phyloP scores from a whole-genome alignment of 1,140 invertebrate species.

The Trissolcus basalis region DNA sequence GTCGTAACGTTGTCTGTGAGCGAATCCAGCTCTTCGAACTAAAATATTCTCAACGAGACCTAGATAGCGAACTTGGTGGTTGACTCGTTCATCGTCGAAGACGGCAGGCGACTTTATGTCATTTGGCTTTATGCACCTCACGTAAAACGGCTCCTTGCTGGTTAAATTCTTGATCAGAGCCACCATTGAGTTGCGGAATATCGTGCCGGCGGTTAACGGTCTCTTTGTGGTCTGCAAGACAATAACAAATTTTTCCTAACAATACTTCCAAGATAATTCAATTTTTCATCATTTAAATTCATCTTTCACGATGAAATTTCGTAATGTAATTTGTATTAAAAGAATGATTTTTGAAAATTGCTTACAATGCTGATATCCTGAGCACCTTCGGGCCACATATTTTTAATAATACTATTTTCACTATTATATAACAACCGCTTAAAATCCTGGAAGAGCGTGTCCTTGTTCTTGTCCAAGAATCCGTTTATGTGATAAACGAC shows the following conservation, averaged over 20 bases:
- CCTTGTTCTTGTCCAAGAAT: slow-evolving; percentile 97
- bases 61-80: slow-evolving; percentile 93
- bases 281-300: too few species aligned
- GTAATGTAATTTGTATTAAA: neutral
- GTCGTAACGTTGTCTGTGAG: slow-evolving; percentile 92
- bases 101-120: slow-evolving; percentile 90
- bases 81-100: slow-evolving; percentile 87
- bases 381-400: slow-evolving; percentile 97
- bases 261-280: too few species aligned
- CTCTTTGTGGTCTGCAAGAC: slow-evolving; percentile 90
- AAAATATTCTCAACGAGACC: slow-evolving; percentile 95
- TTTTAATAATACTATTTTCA: slow-evolving; percentile 83
- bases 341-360: slow-evolving; percentile 8
- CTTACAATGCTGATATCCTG: slow-evolving; percentile 82
- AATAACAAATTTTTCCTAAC: too few species aligned
- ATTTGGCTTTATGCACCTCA: slow-evolving; percentile 97
- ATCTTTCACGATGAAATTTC: too few species aligned
- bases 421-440: slow-evolving; percentile 93
- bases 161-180: slow-evolving; percentile 91
- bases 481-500: slow-evolving; percentile 93
- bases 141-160: slow-evolving; percentile 96
- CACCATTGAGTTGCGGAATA: slow-evolving; percentile 97
- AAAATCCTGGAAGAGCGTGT: slow-evolving; percentile 96
- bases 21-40: slow-evolving; percentile 95
- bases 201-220: slow-evolving; percentile 92